These are phyloP conservation scores for Buathra laborator DNA, from an alignment of 2,888 invertebrate species.

Conservation along the genomic window DNA sequence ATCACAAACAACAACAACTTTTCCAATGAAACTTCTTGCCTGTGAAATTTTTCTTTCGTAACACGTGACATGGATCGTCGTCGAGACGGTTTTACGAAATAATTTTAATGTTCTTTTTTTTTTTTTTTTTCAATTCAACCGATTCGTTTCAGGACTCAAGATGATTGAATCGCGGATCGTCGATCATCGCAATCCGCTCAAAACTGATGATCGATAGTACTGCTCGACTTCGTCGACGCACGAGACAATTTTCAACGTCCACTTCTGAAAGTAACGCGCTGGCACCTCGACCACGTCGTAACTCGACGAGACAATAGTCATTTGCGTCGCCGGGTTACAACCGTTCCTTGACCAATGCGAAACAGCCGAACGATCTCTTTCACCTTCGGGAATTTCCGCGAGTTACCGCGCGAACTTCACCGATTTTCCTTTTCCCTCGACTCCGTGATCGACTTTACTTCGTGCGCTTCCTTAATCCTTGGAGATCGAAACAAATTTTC, in stretches of 20 bases:
- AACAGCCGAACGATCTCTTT: slow-evolving; percentile 17
- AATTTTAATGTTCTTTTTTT: not conserved
- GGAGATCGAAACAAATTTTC: slow-evolving; percentile 39
- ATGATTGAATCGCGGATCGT: slow-evolving; percentile 11
- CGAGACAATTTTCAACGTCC: slow-evolving; percentile 40
- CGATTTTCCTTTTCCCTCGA: slow-evolving; percentile 8
- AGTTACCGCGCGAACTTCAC: not conserved
- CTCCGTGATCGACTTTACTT: not conserved
- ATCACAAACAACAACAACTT: slow-evolving; percentile 3
- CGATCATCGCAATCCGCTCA: slow-evolving; percentile 30
- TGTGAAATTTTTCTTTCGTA: slow-evolving; percentile 3
- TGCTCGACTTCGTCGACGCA: slow-evolving; percentile 40
- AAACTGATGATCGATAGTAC: slow-evolving; percentile 24
- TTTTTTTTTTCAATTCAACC: not conserved
- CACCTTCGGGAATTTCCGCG: slow-evolving; percentile 30
- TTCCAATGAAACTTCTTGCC: not conserved
- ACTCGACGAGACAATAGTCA: slow-evolving; percentile 37
- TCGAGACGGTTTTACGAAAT: not conserved
- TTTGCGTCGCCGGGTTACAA: slow-evolving; percentile 49
- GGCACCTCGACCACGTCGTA: slow-evolving; percentile 30
- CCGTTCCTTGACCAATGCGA: slow-evolving; percentile 27
- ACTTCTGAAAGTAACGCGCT: slow-evolving; percentile 41
- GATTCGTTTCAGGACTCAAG: not conserved
- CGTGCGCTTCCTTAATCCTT: not conserved
- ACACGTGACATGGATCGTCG: not conserved